Conservation (phyloP, 2,113 vertebrate genomes). For the Rissa tridactyla region DNA sequence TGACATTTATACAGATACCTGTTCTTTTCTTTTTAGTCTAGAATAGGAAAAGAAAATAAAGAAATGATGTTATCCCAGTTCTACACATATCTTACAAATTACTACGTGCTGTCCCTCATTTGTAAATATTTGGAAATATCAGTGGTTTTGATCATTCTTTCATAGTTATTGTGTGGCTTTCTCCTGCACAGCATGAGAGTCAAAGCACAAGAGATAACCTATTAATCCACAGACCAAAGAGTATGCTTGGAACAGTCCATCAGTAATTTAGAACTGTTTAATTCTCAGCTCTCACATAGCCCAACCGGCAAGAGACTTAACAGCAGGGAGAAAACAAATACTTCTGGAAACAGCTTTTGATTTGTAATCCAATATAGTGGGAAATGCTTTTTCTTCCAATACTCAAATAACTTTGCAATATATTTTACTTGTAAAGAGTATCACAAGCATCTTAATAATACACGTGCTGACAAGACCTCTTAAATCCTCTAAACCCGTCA, state of each 20-base stretch:
- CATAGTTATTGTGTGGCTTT: slow-evolving; percentile 9
- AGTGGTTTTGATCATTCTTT: slow-evolving; percentile 28
- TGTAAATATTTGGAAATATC: slow-evolving; percentile 43
- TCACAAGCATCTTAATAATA: not conserved
- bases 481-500: slow-evolving; percentile 6
- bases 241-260: slow-evolving; percentile 28
- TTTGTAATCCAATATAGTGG: not conserved
- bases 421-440: slow-evolving; percentile 29
- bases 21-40: slow-evolving; percentile 40
- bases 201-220: slow-evolving; percentile 28
- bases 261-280: not conserved
- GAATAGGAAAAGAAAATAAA: slow-evolving; percentile 61
- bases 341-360: slow-evolving; percentile 12
- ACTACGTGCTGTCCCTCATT: slow-evolving; percentile 4
- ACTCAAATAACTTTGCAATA: not conserved
- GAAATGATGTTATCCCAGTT: slow-evolving; percentile 50
- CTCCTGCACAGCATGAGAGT: not conserved
- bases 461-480: slow-evolving; percentile 11
- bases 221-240: slow-evolving; percentile 20
- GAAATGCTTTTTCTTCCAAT: slow-evolving; percentile 10
- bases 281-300: not conserved
- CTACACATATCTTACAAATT: slow-evolving; percentile 59
- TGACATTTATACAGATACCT: slow-evolving; percentile 59
- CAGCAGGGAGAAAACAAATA: slow-evolving; percentile 8
- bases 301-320: slow-evolving; percentile 19